phyloP scores from a whole-genome alignment of 2,113 vertebrate species.

The Poecile atricapillus region DNA sequence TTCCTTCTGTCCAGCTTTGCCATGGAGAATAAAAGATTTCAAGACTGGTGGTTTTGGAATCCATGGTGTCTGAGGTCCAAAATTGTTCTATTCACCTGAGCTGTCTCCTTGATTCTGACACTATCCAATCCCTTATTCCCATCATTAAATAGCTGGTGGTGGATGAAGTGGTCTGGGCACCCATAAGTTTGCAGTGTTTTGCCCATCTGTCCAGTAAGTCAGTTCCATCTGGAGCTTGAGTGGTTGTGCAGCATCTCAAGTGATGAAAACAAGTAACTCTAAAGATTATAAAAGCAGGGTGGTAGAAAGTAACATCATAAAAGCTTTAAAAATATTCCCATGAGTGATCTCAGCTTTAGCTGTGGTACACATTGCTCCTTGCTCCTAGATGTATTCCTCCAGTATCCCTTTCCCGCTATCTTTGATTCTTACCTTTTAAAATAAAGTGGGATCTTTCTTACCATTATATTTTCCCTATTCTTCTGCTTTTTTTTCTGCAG shows the following conservation, averaged over 20 bases:
- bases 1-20: neutral
- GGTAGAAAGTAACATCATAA: neutral
- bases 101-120: neutral
- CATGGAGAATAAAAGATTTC: neutral
- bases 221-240: neutral
- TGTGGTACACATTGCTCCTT: rapidly evolving
- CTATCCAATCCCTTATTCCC: neutral
- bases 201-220: neutral
- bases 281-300: neutral
- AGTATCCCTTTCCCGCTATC: neutral
- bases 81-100: neutral
- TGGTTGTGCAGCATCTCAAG: neutral
- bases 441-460: neutral
- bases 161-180: neutral
- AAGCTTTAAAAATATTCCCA: neutral
- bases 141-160: neutral
- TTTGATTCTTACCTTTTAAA: neutral
- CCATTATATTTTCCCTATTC: neutral
- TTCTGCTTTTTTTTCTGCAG: neutral
- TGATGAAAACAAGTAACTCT: neutral
- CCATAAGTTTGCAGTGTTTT: neutral
- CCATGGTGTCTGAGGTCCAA: neutral
- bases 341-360: neutral
- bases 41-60: neutral
- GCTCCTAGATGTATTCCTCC: neutral